Base-by-base conservation (phyloP, 2,888 invertebrate genomes). In the Ganaspis brasiliensis region DNA sequence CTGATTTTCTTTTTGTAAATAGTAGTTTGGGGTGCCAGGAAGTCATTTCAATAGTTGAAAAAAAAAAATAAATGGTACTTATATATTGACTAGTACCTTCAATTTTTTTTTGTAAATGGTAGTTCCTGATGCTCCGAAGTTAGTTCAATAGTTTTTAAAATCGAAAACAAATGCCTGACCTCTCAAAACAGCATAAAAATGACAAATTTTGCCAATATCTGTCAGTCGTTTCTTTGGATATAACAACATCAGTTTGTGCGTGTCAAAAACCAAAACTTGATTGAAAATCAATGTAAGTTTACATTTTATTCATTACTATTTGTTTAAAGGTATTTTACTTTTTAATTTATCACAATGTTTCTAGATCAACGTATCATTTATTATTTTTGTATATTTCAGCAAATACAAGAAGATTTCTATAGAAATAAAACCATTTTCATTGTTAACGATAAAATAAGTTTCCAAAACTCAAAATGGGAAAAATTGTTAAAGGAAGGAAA, bases 401-500 rank as follows among this genome's bases (percentile, higher is more conserved):
- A 24, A 59, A 19, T 59, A 26, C 26, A 59, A 59, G 26, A 57
- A 21, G 57, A 21, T 57, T 1, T 57, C 57, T 55, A 55, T 55
- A 10, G 21, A 19, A 55, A 55, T 55, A 56, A 14, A 40, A 56
- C 3, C 8, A 56, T 10, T 31, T 6, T 9, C 6, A n/a, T 24
- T 56, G 14, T 14, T 56, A 10, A 2, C 16, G 59, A 59, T 59
- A 2, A 59, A 59, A 59, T 59, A 26, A 26, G 24, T 59, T 59
- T 12, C 21, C 16, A 59, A 59, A 24, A 59, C 9, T 59, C 21
- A 59, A 21, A 59, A 59, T 59, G 59, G 59, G 26, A 59, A 59
- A 59, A 59, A 59, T 24, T 59, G 26, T 59, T 24, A 59, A 59
- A 26, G 59, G 8, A 59, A 59, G 24, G 16, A 59, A 59, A 59